Evolutionary conservation across 1,140 invertebrate species (phyloP), one percentile per base, ranked within the genome.

Genomic region (Panulirus ornatus): DNA sequence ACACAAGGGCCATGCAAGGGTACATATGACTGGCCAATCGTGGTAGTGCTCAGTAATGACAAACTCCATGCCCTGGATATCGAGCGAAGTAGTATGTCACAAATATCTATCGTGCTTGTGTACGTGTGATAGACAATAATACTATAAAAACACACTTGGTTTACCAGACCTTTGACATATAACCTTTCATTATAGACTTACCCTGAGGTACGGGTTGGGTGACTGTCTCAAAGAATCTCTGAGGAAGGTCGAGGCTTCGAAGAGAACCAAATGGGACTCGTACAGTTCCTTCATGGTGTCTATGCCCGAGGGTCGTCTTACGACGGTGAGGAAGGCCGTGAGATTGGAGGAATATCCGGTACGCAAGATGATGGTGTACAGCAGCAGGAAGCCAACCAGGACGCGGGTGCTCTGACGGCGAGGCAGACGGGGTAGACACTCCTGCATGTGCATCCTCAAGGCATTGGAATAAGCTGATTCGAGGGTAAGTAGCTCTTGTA

Each of bases 251-350:
- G 22, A 44, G 27, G 42, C 63, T 22, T 71, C 82, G 27, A 70
- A 70, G 8, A 84, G 22, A 30, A 19, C 19, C 2, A 70, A 63
- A 2, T 11, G 22, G 14, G 82, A 84, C 19, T 44, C 63, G 30
- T 70, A 84, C 11, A 84, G 58, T 44, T 84, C 36, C n/a, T 71
- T 40, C 27, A 70, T 6, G 0, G 82, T 84, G 2, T 84, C 63
- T 66, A 84, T 71, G 2, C 82, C 82, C 22, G 82, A n/a, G 47
- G 82, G 82, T 38, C 42, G 58, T 30, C 82, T 84, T 2, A 22
- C 36, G 36, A 84, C 42, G 82, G 82, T 84, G 63, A 84, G 82
- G 51, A 84, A 84, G 63, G 82, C 82, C 3, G 82, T 84, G 19
- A 84, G 82, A 38, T 84, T 84, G 38, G 58, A 84, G 63, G 82